Base-by-base conservation (phyloP, 2,888 invertebrate species). In the Monopis laevigella region DNA sequence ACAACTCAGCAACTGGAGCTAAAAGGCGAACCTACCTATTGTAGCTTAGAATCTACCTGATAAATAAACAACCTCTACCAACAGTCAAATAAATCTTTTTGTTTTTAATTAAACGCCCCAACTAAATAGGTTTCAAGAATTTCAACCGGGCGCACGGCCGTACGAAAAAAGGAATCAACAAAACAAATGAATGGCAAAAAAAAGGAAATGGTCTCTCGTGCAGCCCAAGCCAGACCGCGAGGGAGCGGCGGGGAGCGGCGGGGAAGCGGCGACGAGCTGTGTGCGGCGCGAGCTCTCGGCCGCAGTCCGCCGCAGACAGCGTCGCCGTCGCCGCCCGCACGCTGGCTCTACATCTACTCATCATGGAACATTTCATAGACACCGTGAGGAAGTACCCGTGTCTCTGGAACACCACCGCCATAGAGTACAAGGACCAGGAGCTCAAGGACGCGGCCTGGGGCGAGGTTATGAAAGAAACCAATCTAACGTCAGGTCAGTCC, bases 351-450 rank as follows among this genome's bases (percentile, higher is more conserved):
- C 19, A 41, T 17, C 28, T n/a, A 16, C 28, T 42, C 34, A 54
- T 50, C 56, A 77, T 75, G 77, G 77, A 78, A 53, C 74, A 65
- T 52, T 65, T 78, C 62, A 78, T 78, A 46, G 72, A 64, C 52
- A 60, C 69, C 49, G 75, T 78, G 52, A 72, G 67, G 65, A 62
- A 62, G 57, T 77, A 74, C 61, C 73, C 77, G 41, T 77, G 77
- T 59, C 68, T 78, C 46, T 78, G 77, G 77, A 75, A 77, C 62
- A 74, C 73, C 53, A 62, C 68, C 45, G 72, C 75, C 55, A 67
- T 71, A 56, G 77, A 77, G 62, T 78, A 77, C 60, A 67, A 75
- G 55, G 77, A 78, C 62, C 77, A 75, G 61, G 77, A 78, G 66
- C 66, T 78, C 42, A 78, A 78, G 62, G 77, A 78, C 58, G 74